A percentile compares a stretch with the other conserved stretches of the same genome.
These are phyloP conservation scores for Patiria miniata DNA, from an alignment of 35 echinoderm and acorn worm species.

Conservation along the genomic window DNA sequence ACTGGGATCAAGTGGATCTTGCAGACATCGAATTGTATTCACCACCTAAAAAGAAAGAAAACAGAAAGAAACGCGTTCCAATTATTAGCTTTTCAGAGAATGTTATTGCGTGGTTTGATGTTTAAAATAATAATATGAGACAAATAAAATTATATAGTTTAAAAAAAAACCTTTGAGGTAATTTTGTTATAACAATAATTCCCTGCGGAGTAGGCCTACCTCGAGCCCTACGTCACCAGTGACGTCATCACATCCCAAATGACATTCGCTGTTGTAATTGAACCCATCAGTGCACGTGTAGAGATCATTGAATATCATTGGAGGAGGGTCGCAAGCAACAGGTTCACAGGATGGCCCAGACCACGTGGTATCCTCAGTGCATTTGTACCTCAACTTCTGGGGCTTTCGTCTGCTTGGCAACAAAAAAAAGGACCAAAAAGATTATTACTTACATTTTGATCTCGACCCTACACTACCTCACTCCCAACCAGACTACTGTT, in stretches of 20 bases:
- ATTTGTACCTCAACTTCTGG: slow-evolving; percentile 24
- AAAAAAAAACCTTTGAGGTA: too few species aligned
- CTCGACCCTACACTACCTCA: too few species aligned
- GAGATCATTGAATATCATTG: slow-evolving; percentile 22
- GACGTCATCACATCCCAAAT: slow-evolving; percentile 41
- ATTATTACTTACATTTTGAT: too few species aligned
- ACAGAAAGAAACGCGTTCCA: too few species aligned
- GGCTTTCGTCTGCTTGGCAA: neutral
- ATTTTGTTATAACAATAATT: too few species aligned
- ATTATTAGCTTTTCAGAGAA: too few species aligned
- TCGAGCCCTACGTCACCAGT: neutral
- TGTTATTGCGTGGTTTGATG: too few species aligned
- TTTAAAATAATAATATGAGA: too few species aligned
- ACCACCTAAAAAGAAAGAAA: neutral
- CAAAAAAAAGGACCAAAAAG: neutral
- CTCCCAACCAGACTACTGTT: too few species aligned
- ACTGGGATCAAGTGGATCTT: neutral
- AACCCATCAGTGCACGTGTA: slow-evolving; percentile 68
- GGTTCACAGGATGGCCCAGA: slow-evolving; percentile 43
- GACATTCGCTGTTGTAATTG: slow-evolving; percentile 60
- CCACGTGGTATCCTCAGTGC: slow-evolving; percentile 53
- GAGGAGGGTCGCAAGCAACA: slow-evolving; percentile 37
- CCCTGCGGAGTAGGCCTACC: neutral
- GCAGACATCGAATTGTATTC: slow-evolving; percentile 11
- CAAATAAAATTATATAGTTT: too few species aligned